Conservation (phyloP, 2,113 vertebrate species). For the Chitala chitala region DNA sequence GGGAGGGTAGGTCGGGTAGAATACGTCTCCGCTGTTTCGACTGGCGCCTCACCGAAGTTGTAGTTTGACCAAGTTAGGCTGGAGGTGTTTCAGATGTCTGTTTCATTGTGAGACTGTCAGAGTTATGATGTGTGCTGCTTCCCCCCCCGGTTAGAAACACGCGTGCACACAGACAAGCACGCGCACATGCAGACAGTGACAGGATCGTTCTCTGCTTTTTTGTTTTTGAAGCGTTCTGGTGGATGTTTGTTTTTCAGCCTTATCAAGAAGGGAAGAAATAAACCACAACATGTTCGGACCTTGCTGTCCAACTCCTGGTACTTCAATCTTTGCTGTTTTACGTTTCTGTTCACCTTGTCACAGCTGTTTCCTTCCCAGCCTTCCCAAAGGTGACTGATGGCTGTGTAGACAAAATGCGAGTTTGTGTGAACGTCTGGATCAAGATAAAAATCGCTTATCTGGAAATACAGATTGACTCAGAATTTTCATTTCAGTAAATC, state of each 20-base stretch:
- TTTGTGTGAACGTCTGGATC: no score
- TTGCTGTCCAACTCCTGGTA: background rate
- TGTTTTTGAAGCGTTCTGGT: constrained; percentile 37
- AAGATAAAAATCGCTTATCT: no score
- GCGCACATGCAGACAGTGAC: constrained; percentile 28
- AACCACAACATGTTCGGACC: constrained; percentile 25
- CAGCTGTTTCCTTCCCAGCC: background rate
- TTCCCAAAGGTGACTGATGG: no score
- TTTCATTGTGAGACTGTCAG: constrained; percentile 40
- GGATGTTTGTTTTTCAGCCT: constrained; percentile 46
- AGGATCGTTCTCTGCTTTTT: constrained; percentile 7
- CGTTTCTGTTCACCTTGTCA: background rate
- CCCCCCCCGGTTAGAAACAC: constrained; percentile 27
- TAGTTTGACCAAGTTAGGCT: constrained; percentile 30
- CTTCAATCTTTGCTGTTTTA: background rate
- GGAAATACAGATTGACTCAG: no score
- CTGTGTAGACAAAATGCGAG: no score
- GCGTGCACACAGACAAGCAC: background rate
- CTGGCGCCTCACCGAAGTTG: constrained; percentile 33
- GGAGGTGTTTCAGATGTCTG: constrained; percentile 31
- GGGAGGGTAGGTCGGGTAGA: background rate
- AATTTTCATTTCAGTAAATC: no score
- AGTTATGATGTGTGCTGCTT: constrained; percentile 36
- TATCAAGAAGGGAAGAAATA: constrained; percentile 48
- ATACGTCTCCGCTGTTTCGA: background rate